Evolutionary conservation across 2,888 invertebrate species (phyloP).

Genomic region (Junonia oenone): DNA sequence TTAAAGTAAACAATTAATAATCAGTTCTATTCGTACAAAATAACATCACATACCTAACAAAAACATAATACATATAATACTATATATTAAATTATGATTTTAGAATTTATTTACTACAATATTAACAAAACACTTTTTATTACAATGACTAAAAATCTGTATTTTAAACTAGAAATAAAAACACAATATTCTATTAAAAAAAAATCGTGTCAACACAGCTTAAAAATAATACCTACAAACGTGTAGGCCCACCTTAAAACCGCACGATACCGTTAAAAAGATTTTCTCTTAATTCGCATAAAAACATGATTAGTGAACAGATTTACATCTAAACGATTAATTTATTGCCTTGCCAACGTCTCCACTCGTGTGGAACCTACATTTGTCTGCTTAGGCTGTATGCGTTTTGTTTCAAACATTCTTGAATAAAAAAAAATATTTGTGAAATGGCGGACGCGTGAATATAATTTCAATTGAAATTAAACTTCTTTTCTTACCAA

Average conservation of each 20-base stretch:
- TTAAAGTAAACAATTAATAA: no score
- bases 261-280: neutral
- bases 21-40: no score
- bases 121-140: no score
- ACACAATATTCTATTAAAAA: neutral
- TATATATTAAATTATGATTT: no score
- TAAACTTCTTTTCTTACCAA: no score
- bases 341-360: neutral
- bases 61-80: no score
- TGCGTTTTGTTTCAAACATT: neutral
- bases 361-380: constrained; percentile 1
- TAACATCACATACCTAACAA: no score
- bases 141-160: no score
- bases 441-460: neutral
- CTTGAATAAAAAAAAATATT: neutral
- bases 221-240: neutral
- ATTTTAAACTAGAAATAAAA: neutral
- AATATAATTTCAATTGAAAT: no score
- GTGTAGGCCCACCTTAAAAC: neutral
- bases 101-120: no score
- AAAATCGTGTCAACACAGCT: neutral
- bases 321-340: neutral
- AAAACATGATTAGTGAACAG: neutral
- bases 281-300: neutral
- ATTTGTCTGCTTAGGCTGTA: neutral